phyloP scores from a whole-genome alignment of 2,113 vertebrate genomes.

The Alosa alosa region DNA sequence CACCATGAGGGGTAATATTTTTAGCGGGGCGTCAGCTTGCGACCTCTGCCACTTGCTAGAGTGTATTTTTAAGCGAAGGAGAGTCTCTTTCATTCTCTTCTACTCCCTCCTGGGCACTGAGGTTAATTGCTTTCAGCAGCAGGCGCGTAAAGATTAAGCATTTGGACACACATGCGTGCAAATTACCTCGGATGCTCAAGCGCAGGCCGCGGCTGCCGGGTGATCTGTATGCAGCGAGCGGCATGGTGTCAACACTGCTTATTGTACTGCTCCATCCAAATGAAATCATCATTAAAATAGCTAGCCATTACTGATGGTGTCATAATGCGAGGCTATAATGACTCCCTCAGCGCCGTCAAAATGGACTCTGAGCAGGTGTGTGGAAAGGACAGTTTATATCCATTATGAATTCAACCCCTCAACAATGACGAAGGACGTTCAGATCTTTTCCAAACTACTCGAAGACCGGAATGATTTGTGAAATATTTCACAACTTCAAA shows the following conservation, averaged over 20 bases:
- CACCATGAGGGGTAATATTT: not conserved
- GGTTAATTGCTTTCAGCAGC: constrained; percentile 65
- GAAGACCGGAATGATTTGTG: not conserved
- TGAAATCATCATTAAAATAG: not conserved
- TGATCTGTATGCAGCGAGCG: not conserved
- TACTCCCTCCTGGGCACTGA: constrained; percentile 49
- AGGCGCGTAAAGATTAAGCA: constrained; percentile 58
- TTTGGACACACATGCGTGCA: constrained; percentile 60
- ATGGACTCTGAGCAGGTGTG: not conserved
- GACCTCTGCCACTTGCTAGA: not conserved
- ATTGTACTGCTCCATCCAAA: not conserved
- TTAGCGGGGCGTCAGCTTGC: not conserved
- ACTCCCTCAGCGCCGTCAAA: not conserved
- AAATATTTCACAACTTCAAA: not conserved
- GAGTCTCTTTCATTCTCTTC: constrained; percentile 41
- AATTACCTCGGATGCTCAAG: constrained; percentile 51
- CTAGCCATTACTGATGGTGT: constrained; percentile 11
- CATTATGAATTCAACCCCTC: not conserved
- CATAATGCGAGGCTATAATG: not conserved
- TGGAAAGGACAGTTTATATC: constrained; percentile 8
- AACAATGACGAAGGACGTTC: not conserved
- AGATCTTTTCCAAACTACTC: not conserved
- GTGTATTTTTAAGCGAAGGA: constrained; percentile 54
- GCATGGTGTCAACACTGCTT: constrained; percentile 4
- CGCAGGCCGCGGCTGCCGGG: constrained; percentile 24